phyloP scores from a whole-genome alignment of 2,113 vertebrate species.

The Fulica atra region DNA sequence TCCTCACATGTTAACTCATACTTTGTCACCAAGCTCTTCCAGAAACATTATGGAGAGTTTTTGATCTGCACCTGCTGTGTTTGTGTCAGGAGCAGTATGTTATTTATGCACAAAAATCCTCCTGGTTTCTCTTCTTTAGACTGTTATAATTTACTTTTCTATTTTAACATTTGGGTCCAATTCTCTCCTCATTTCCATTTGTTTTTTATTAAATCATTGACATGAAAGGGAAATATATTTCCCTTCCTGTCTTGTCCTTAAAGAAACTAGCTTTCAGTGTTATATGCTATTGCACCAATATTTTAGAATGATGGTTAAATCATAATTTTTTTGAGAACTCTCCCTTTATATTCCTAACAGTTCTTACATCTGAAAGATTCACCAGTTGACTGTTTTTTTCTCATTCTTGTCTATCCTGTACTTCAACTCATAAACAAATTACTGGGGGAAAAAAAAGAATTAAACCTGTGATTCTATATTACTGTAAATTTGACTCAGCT shows the following conservation, averaged over 20 bases:
- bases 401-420: not conserved
- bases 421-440: not conserved
- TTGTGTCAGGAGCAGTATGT: not conserved
- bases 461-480: not conserved
- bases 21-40: not conserved
- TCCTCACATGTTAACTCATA: not conserved
- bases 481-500: not conserved
- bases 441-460: not conserved
- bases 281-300: not conserved
- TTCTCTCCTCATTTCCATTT: not conserved
- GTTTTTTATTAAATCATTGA: not conserved
- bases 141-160: not conserved
- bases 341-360: not conserved
- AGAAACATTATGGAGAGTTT: not conserved
- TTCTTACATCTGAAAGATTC: not conserved
- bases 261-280: not conserved
- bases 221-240: not conserved
- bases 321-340: not conserved
- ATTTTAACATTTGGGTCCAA: not conserved
- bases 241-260: not conserved
- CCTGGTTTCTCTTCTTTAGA: not conserved
- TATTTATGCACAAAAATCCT: not conserved
- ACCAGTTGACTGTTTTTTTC: not conserved
- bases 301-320: not conserved
- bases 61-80: not conserved